phyloP scores from a whole-genome alignment of 1,140 invertebrate genomes.

The Drosophila rhopaloa region DNA sequence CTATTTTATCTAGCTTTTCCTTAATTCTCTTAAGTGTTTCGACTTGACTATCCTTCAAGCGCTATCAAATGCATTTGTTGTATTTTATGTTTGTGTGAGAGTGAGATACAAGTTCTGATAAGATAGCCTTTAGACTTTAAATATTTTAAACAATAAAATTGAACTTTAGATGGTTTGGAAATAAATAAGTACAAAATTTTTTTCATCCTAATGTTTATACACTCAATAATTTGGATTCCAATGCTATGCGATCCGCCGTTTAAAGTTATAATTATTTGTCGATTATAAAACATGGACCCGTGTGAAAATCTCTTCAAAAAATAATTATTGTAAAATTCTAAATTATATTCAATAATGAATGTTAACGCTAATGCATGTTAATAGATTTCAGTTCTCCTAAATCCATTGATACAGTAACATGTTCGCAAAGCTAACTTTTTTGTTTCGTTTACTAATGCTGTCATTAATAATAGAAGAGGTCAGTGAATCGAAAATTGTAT shows the following conservation, averaged over 20 bases:
- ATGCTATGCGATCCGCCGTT: background rate
- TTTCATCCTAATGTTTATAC: background rate
- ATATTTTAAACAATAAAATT: no score
- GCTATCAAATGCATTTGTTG: conserved; percentile 26
- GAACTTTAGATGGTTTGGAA: no score
- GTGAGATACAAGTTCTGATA: no score
- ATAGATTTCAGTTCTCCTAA: background rate
- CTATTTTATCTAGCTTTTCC: conserved; percentile 5
- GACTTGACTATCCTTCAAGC: background rate
- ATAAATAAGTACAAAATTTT: no score
- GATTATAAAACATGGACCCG: background rate
- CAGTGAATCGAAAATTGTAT: background rate
- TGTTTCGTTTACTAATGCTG: background rate
- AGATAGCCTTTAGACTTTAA: no score
- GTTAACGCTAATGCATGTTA: background rate
- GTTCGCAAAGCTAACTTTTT: background rate
- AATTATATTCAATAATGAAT: background rate
- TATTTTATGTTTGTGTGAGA: no score
- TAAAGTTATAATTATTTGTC: background rate
- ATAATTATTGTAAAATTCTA: no score
- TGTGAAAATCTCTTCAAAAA: no score
- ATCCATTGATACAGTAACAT: background rate
- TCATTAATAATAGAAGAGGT: background rate
- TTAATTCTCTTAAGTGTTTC: conserved; percentile 18
- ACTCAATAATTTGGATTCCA: background rate